Evolutionary conservation across 1,140 invertebrate genomes (phyloP).

Genomic region (Pseudachorutes palmiensis): DNA sequence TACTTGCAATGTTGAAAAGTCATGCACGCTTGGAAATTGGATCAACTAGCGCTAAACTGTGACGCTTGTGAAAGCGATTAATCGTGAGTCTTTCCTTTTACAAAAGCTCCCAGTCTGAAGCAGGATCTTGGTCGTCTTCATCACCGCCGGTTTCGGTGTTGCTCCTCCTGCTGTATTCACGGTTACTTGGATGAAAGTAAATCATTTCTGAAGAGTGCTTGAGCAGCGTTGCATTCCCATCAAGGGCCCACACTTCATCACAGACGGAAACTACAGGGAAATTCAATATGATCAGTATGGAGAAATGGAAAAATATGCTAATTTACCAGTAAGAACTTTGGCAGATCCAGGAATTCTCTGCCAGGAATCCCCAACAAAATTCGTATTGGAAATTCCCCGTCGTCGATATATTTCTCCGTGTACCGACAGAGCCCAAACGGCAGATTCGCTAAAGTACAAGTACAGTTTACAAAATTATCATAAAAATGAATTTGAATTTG

Average conservation of each 20-base stretch:
- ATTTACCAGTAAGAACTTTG: constrained; percentile 47
- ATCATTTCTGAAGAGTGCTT: constrained; percentile 21
- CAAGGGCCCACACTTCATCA: constrained; percentile 26
- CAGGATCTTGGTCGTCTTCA: no score
- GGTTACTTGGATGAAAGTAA: neutral
- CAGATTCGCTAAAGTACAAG: constrained; percentile 41
- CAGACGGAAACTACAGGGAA: constrained; percentile 24
- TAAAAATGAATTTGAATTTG: no score
- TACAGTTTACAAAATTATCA: no score
- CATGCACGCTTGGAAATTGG: no score
- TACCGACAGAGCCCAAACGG: constrained; percentile 48
- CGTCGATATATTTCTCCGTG: constrained; percentile 47
- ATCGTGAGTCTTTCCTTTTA: no score
- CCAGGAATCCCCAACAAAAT: constrained; percentile 52
- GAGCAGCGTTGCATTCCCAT: constrained; percentile 13
- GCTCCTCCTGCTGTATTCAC: neutral
- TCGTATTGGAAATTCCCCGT: constrained; percentile 46
- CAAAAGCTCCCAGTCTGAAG: no score
- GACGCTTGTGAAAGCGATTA: no score
- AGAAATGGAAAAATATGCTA: constrained; percentile 18
- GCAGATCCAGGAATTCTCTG: constrained; percentile 47
- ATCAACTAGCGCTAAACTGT: no score
- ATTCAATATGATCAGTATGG: neutral
- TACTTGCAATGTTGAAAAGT: no score
- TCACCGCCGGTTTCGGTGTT: no score